These are phyloP conservation scores for Allolobophora icterica DNA, from an alignment of 2,888 invertebrate species.

Conservation along the genomic window DNA sequence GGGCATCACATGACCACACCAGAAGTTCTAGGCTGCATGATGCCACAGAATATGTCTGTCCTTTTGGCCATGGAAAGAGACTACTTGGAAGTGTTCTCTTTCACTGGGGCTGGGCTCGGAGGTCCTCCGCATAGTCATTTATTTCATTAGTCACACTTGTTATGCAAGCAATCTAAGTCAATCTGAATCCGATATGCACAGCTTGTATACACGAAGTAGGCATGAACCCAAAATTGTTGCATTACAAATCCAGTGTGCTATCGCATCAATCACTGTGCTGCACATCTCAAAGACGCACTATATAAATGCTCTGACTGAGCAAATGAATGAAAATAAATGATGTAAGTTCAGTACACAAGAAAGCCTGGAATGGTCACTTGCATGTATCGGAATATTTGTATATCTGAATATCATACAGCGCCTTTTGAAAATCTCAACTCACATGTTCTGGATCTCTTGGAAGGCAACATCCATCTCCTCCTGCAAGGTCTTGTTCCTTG, in stretches of 20 bases:
- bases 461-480: constrained; percentile 84
- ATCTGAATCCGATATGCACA: too few relatives aligned
- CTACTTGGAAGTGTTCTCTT: background rate
- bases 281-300: background rate
- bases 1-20: background rate
- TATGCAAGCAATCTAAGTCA: background rate
- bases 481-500: constrained; percentile 93
- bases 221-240: too few relatives aligned
- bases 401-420: too few relatives aligned
- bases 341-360: background rate
- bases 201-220: background rate
- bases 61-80: background rate
- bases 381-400: background rate
- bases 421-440: constrained; percentile 20
- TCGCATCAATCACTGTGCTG: background rate
- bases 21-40: background rate
- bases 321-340: background rate
- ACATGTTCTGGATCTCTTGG: constrained; percentile 49
- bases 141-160: background rate
- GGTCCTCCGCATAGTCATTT: background rate
- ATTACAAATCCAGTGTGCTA: too few relatives aligned
- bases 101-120: background rate
- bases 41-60: background rate
- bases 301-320: background rate
- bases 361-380: constrained; percentile 1